phyloP scores from a whole-genome alignment of 2,113 vertebrate genomes.

The Sturnira hondurensis region DNA sequence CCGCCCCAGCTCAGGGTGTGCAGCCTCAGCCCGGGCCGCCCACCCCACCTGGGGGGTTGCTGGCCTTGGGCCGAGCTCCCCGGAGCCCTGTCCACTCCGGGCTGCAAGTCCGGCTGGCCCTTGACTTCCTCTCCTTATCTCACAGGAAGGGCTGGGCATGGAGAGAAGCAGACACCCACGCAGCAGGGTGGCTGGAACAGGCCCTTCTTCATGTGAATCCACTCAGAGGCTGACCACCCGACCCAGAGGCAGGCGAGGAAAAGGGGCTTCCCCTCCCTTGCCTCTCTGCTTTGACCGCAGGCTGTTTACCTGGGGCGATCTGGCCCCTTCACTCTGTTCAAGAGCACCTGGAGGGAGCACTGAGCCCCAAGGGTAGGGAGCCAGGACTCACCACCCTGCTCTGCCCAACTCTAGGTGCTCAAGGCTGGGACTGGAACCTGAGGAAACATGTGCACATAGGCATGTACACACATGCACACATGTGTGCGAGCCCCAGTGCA shows the following conservation, averaged over 20 bases:
- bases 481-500: not conserved
- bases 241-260: not conserved
- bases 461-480: not conserved
- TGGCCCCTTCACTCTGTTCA: no score
- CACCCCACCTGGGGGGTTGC: not conserved
- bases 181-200: no score
- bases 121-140: not conserved
- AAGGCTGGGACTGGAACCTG: no score
- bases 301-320: not conserved
- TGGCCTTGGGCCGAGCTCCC: not conserved
- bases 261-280: accelerated
- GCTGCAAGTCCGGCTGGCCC: not conserved
- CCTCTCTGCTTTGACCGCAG: not conserved
- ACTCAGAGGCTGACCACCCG: not conserved
- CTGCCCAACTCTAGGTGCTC: no score
- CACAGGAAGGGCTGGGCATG: not conserved
- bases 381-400: not conserved
- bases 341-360: not conserved
- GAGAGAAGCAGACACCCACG: not conserved
- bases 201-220: not conserved
- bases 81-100: not conserved
- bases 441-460: accelerated
- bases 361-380: accelerated
- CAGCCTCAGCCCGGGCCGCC: not conserved
- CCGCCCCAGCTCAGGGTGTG: not conserved